A percentile compares a stretch with the other conserved stretches of the same genome.
Evolutionary conservation across 2,113 vertebrate species (phyloP).

Genomic region (Lepus timidus): DNA sequence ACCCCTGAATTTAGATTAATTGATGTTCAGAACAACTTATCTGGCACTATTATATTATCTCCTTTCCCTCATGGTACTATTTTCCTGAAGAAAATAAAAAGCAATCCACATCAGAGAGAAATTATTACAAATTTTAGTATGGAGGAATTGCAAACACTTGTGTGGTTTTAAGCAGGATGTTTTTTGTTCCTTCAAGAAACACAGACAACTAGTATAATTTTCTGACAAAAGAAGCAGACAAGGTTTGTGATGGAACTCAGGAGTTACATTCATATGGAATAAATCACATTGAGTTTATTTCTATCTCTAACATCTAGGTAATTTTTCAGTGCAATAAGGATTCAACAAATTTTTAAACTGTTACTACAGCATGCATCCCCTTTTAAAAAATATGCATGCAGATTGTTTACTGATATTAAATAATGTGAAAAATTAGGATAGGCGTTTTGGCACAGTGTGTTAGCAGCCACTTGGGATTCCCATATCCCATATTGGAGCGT

Average conservation of each 20-base stretch:
- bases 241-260: background rate
- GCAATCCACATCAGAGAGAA: background rate
- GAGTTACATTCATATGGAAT: slow-evolving; percentile 11
- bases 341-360: slow-evolving; percentile 15
- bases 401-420: background rate
- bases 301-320: background rate
- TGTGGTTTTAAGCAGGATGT: background rate
- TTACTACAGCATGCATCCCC: background rate
- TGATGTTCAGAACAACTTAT: background rate
- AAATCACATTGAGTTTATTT: background rate
- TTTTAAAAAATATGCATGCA: background rate
- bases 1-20: background rate
- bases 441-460: too few species aligned
- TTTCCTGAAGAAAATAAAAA: background rate
- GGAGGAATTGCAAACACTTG: background rate
- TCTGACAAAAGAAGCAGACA: background rate
- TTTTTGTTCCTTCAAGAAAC: background rate
- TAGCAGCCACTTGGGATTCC: too few species aligned
- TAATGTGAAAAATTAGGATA: background rate
- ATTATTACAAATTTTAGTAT: background rate
- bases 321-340: slow-evolving; percentile 22
- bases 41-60: background rate
- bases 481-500: too few species aligned
- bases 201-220: background rate
- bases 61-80: background rate